Evolutionary conservation across 2,797 vertebrate genomes (phyloP).

Genomic region (Falco naumanni): DNA sequence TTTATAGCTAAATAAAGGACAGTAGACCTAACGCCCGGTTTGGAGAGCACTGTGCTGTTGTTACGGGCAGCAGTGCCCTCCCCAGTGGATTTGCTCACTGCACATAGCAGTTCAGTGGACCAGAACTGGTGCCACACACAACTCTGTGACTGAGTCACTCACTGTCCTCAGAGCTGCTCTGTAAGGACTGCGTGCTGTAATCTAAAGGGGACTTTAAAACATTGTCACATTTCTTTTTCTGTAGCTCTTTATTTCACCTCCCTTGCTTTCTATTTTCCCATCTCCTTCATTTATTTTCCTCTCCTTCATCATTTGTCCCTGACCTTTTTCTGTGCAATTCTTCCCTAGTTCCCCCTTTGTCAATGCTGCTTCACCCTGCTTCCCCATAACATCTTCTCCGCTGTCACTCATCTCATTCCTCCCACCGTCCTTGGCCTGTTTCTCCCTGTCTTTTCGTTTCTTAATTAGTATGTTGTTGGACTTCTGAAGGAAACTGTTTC

Average conservation of each 20-base stretch:
- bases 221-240: not conserved
- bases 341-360: not conserved
- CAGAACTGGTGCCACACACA: not conserved
- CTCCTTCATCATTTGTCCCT: not conserved
- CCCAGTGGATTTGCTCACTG: not conserved
- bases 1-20: not conserved
- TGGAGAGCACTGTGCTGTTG: not conserved
- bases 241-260: not conserved
- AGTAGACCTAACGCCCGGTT: not conserved
- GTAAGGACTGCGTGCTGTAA: not conserved
- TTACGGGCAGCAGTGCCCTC: not conserved
- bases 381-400: constrained; percentile 66
- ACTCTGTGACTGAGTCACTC: not conserved
- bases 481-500: constrained; percentile 8
- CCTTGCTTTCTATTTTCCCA: not conserved
- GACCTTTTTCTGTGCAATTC: not conserved
- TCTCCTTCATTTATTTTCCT: not conserved
- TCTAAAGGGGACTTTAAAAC: not conserved
- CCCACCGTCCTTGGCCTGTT: constrained; percentile 57
- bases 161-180: not conserved
- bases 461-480: not conserved
- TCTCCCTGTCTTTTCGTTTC: constrained; percentile 44
- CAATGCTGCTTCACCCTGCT: constrained; percentile 55
- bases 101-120: not conserved
- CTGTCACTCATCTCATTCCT: constrained; percentile 60